Percentiles rank a stretch among this genome's conserved stretches.
Conservation (phyloP, 1,140 invertebrate species). For the Hermetia illucens region DNA sequence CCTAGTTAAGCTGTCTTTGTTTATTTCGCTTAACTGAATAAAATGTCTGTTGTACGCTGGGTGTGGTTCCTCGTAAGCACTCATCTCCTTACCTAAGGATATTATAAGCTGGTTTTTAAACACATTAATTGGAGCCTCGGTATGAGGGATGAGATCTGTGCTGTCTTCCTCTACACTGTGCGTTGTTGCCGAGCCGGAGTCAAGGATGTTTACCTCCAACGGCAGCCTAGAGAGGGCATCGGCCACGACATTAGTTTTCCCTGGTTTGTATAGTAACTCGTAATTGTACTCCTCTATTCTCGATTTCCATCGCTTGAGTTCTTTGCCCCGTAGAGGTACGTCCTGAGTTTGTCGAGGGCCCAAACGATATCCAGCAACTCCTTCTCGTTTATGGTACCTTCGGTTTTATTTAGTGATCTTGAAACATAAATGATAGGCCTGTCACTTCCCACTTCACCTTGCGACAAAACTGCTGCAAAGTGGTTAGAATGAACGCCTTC, state of each 20-base stretch:
- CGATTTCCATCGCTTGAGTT: slow-evolving; percentile 24
- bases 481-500: no score
- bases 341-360: no score
- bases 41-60: neutral
- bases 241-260: slow-evolving; percentile 7
- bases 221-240: neutral
- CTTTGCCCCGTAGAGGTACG: no score
- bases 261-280: slow-evolving; percentile 15
- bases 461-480: no score
- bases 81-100: no score
- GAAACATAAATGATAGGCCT: no score
- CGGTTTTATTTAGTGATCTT: no score
- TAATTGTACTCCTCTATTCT: slow-evolving; percentile 17
- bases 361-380: no score
- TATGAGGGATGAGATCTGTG: neutral
- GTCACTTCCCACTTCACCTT: no score
- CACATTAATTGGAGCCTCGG: neutral
- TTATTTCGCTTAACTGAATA: neutral
- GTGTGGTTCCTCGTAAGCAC: no score
- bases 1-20: neutral
- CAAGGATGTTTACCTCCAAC: neutral
- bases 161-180: neutral
- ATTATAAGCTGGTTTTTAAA: slow-evolving; percentile 1
- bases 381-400: no score
- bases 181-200: neutral